phyloP scores from a whole-genome alignment of 2,888 invertebrate species.

The Vanessa cardui region DNA sequence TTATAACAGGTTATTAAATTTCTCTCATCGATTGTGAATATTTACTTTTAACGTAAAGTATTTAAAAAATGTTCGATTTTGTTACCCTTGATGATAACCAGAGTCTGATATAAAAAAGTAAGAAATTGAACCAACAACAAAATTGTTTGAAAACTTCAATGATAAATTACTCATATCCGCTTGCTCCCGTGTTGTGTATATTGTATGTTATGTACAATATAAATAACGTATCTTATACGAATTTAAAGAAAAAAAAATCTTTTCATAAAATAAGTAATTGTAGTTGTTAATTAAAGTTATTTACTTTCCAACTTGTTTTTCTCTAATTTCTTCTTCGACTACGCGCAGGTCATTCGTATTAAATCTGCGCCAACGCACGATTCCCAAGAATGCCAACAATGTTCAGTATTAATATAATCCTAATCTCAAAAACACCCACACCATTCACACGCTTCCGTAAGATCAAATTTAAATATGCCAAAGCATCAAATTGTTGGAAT shows the following conservation, averaged over 20 bases:
- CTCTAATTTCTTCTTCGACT: not conserved
- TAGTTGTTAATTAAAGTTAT: too few species aligned
- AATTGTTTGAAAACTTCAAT: slow-evolving; percentile 51
- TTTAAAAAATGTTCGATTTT: slow-evolving; percentile 8
- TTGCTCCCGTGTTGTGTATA: slow-evolving; percentile 29
- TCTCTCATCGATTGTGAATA: not conserved
- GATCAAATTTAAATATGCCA: slow-evolving; percentile 16
- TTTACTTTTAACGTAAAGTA: slow-evolving; percentile 18
- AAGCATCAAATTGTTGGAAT: too few species aligned
- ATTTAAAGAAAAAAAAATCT: not conserved
- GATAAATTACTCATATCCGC: slow-evolving; percentile 57
- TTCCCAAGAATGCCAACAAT: slow-evolving; percentile 23
- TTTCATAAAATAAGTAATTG: too few species aligned
- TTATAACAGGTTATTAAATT: not conserved
- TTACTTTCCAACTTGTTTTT: not conserved
- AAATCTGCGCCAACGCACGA: slow-evolving; percentile 11
- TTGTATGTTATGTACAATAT: not conserved
- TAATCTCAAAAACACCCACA: slow-evolving; percentile 29
- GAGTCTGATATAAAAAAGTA: slow-evolving; percentile 26
- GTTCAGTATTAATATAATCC: slow-evolving; percentile 19
- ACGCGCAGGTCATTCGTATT: not conserved
- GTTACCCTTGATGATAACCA: slow-evolving; percentile 30
- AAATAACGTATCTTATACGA: not conserved
- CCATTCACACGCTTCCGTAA: slow-evolving; percentile 11
- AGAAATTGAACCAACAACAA: slow-evolving; percentile 23